Evolutionary conservation across 2,113 vertebrate genomes (phyloP).

Genomic region (Scomber scombrus): DNA sequence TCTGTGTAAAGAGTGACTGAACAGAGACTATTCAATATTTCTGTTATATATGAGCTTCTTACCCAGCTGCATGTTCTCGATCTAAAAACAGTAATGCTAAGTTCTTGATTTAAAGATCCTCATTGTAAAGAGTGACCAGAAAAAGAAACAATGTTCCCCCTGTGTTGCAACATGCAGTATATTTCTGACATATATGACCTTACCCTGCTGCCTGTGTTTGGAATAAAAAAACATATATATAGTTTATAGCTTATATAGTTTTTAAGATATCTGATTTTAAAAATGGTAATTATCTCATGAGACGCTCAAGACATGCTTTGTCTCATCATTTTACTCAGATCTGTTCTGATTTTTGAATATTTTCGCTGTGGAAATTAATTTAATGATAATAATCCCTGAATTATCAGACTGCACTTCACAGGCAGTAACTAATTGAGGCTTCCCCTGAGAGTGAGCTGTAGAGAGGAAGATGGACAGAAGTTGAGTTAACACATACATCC

Average conservation of each 20-base stretch:
- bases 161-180: neutral
- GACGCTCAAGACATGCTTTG: neutral
- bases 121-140: neutral
- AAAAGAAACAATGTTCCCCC: neutral
- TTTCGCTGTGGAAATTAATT: constrained; percentile 13
- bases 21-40: too few species aligned
- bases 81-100: neutral
- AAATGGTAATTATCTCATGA: neutral
- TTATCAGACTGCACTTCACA: constrained; percentile 1
- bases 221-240: too few species aligned
- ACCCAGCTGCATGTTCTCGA: too few species aligned
- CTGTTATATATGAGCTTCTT: too few species aligned
- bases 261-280: too few species aligned
- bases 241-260: too few species aligned
- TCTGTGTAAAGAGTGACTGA: too few species aligned
- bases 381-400: constrained; percentile 4
- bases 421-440: constrained; percentile 11
- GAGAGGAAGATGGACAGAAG: constrained; percentile 8
- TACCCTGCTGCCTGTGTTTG: neutral
- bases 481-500: constrained; percentile 7
- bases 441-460: neutral
- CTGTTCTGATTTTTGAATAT: constrained; percentile 21
- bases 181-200: neutral
- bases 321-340: constrained; percentile 20
- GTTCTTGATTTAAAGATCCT: neutral